Evolutionary conservation across 1,140 invertebrate genomes (phyloP), one percentile per base, ranked within the genome.

Genomic region (Steinernema khuongi): DNA sequence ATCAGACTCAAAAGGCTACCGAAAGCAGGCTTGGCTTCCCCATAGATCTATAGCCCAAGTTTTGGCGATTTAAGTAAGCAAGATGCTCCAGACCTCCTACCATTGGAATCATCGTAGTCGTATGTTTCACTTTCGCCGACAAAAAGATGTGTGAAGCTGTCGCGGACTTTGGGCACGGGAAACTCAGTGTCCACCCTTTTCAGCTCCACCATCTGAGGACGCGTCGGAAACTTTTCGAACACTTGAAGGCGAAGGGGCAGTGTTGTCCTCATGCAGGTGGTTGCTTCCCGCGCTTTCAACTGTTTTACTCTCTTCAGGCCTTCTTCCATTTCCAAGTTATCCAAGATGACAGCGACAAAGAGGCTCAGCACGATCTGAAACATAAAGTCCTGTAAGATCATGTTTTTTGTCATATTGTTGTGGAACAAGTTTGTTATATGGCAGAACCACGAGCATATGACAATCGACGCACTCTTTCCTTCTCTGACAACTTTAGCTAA

Each of bases 291-390:
- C 11, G 84, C 83, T 74, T 83, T 81, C 68, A 83, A 86, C 86
- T 99, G 97, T 86, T 98, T 99, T 4, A 99, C 87, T 86, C 98
- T 99, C 85, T 99, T 99, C n/a, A 99, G 96, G 81, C 99, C 96
- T 87, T 99, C 97, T 83, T 99, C 96, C 77, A 99, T 88, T 86
- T 99, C 96, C 81, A 99, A 89, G 88, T 99, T 99, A 85, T 99
- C 97, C 79, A 99, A 89, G 88, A 99, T 99, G 0, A 99, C 97
- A 74, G 97, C 97, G 79, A 99, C 97, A 90, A 99, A 99, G 1
- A 79, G 70, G 43, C 69, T 66, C 0, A 79, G 60, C n/a, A 79
- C 74, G 66, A 79, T 79, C 79, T 80, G 30, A 76, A 68, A 41
- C 1, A 28, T 4, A 66, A 14, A 30, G 7, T 67, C 30, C 41